These are phyloP conservation scores for Porites evermanni DNA, from an alignment of 92 coral and sea anemone species.

Conservation along the genomic window DNA sequence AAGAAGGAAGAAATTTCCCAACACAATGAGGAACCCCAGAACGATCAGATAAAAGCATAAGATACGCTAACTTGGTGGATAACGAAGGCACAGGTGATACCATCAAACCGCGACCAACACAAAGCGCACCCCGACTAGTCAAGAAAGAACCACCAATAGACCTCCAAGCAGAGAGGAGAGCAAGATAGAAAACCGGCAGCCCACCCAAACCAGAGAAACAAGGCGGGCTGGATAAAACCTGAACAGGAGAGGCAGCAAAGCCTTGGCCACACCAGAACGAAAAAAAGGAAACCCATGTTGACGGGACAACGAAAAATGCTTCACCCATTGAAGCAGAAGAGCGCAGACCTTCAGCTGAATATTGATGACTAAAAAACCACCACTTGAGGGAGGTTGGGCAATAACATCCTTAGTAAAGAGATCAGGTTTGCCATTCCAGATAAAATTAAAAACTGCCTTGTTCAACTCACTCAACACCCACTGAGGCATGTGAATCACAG, in stretches of 20 bases:
- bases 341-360: background rate
- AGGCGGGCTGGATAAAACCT: background rate
- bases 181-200: background rate
- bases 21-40: constrained; percentile 20
- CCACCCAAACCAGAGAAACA: too few relatives aligned
- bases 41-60: background rate
- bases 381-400: background rate
- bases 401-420: background rate
- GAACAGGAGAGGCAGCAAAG: background rate
- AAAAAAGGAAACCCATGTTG: background rate
- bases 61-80: background rate
- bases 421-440: background rate
- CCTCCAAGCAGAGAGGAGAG: background rate
- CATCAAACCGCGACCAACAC: background rate
- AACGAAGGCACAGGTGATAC: background rate
- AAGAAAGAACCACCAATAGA: background rate
- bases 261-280: background rate
- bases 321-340: background rate
- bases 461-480: background rate
- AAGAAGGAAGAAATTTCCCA: background rate
- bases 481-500: background rate
- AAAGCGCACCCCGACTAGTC: background rate
- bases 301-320: background rate
- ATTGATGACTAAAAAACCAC: background rate
- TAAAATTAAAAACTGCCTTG: background rate